A percentile compares a stretch with the other conserved stretches of the same genome.
phyloP scores from a whole-genome alignment of 2,797 vertebrate genomes.

The Scarus forsteni region DNA sequence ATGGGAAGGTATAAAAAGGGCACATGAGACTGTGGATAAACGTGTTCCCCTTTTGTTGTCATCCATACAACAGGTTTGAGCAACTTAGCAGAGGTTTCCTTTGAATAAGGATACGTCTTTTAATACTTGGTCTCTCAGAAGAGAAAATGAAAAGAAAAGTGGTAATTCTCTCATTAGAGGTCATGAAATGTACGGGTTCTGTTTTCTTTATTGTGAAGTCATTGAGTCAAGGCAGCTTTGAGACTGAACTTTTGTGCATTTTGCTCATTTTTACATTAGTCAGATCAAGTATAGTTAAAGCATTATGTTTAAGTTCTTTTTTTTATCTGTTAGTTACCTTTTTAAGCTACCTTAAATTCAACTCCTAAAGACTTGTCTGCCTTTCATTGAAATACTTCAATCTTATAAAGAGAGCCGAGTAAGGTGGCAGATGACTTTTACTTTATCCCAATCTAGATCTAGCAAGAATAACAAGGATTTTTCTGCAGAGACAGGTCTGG shows the following conservation, averaged over 20 bases:
- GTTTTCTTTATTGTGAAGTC: slow-evolving; percentile 1
- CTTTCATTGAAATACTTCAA: too few species aligned
- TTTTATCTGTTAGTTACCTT: neutral
- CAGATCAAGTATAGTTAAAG: neutral
- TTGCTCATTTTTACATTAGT: neutral
- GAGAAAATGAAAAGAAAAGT: neutral
- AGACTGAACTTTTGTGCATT: neutral
- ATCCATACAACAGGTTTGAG: slow-evolving; percentile 60
- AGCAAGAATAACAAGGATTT: too few species aligned
- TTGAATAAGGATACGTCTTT: slow-evolving; percentile 50
- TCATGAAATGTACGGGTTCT: slow-evolving; percentile 15
- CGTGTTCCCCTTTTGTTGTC: slow-evolving; percentile 52
- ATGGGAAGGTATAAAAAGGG: slow-evolving; percentile 59
- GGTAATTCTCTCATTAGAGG: slow-evolving; percentile 15
- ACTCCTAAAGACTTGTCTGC: neutral
- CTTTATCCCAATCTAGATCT: too few species aligned
- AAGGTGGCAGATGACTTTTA: too few species aligned
- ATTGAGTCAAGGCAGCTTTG: neutral
- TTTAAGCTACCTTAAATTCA: neutral
- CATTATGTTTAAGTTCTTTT: neutral
- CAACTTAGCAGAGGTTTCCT: slow-evolving; percentile 35
- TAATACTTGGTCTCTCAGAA: slow-evolving; percentile 50
- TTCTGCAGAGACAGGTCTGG: too few species aligned
- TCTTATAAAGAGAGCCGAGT: too few species aligned
- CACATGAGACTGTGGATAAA: slow-evolving; percentile 57